These are phyloP conservation scores for Crax fasciolata DNA, from an alignment of 2,797 vertebrate species.

Conservation along the genomic window DNA sequence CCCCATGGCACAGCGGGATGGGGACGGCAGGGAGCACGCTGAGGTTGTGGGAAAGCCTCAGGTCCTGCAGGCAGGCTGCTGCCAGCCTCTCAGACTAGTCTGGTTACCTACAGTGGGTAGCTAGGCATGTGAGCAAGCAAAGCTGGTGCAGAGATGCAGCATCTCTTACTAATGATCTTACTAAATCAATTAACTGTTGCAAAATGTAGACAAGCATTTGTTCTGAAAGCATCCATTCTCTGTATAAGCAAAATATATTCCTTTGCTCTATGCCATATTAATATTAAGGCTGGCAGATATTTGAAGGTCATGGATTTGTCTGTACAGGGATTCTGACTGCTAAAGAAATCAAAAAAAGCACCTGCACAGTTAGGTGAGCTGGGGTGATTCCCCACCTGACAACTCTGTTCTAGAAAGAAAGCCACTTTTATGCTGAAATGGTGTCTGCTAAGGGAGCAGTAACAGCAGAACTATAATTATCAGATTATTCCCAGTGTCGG, in stretches of 20 bases:
- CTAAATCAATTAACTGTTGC: not conserved
- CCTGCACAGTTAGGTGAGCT: not conserved
- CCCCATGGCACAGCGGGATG: accelerated
- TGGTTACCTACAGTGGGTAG: not conserved
- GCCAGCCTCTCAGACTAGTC: not conserved
- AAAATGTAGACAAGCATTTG: not conserved
- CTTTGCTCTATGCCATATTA: not conserved
- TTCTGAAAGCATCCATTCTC: not conserved
- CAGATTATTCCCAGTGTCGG: not conserved
- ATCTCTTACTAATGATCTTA: not conserved
- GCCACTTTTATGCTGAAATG: not conserved
- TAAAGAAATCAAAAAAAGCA: not conserved
- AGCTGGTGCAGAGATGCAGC: not conserved
- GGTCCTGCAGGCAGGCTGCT: not conserved
- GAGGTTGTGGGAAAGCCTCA: not conserved
- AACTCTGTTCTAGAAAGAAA: not conserved
- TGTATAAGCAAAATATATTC: not conserved
- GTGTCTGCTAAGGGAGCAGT: not conserved
- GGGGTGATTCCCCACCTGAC: not conserved
- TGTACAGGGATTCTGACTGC: not conserved
- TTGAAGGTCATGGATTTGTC: not conserved
- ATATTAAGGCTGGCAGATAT: not conserved
- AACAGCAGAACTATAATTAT: not conserved
- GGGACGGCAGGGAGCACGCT: accelerated
- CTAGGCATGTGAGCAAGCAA: not conserved